Percentiles rank a stretch among this genome's conserved stretches.
phyloP scores from a whole-genome alignment of 2,113 vertebrate species.

The Callopanchax toddi region DNA sequence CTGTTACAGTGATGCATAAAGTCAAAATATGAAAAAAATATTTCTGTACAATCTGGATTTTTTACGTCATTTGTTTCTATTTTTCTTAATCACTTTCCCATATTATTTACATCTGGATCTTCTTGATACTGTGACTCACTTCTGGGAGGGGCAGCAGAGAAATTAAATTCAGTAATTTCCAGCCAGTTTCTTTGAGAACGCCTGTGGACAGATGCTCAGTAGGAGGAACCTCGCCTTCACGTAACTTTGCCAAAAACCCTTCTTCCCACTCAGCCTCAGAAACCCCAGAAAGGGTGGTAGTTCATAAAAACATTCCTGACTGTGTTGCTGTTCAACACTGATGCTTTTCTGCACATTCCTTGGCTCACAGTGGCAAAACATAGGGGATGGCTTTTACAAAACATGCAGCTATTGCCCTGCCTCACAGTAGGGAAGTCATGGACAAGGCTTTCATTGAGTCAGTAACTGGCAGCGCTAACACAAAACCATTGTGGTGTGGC shows the following conservation, averaged over 20 bases:
- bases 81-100: no score
- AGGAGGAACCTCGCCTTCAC: slow-evolving; percentile 34
- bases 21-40: no score
- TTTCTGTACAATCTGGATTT: no score
- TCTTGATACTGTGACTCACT: slow-evolving; percentile 41
- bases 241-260: neutral
- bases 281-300: slow-evolving; percentile 49
- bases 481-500: slow-evolving; percentile 9
- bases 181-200: slow-evolving; percentile 32
- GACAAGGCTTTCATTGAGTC: slow-evolving; percentile 54
- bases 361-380: slow-evolving; percentile 50
- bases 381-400: slow-evolving; percentile 42
- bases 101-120: neutral
- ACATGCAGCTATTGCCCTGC: slow-evolving; percentile 29
- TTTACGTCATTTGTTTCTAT: no score
- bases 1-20: no score
- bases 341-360: slow-evolving; percentile 60
- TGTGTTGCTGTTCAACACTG: slow-evolving; percentile 27
- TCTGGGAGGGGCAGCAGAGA: slow-evolving; percentile 33
- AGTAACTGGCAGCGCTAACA: slow-evolving; percentile 3
- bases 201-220: slow-evolving; percentile 44
- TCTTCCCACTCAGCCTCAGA: slow-evolving; percentile 54
- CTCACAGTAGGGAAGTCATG: slow-evolving; percentile 10
- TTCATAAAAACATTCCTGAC: slow-evolving; percentile 63
- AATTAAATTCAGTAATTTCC: slow-evolving; percentile 22